phyloP scores from a whole-genome alignment of 2,113 vertebrate genomes.

The Aegithalos caudatus region DNA sequence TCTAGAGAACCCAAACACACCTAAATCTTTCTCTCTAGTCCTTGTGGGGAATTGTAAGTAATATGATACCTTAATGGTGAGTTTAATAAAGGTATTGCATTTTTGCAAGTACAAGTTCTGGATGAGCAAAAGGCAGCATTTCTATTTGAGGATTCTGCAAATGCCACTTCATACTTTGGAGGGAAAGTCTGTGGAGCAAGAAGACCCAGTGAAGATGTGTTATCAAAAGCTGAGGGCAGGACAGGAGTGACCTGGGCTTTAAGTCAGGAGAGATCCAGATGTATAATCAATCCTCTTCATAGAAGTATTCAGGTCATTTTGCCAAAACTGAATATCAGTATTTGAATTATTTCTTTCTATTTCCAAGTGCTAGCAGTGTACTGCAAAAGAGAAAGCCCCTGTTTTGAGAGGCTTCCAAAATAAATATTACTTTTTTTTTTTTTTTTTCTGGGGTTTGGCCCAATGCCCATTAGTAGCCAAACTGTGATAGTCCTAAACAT shows the following conservation, averaged over 20 bases:
- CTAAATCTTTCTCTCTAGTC: neutral
- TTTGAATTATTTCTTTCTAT: neutral
- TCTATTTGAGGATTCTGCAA: neutral
- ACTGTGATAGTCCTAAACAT: neutral
- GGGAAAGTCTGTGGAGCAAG: neutral
- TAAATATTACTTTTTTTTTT: neutral
- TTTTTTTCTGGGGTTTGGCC: neutral
- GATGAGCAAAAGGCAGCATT: neutral
- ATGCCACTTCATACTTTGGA: neutral
- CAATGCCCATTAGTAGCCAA: conserved; percentile 2
- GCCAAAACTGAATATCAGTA: neutral
- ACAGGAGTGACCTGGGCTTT: neutral
- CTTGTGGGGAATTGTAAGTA: neutral
- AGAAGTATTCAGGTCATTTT: neutral
- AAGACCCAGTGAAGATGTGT: neutral
- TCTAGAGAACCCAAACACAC: neutral
- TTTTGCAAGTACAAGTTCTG: neutral
- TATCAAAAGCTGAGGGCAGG: neutral
- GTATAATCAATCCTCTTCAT: neutral
- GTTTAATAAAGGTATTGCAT: neutral
- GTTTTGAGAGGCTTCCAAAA: conserved; percentile 33
- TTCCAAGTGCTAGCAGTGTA: neutral
- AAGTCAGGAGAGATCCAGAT: neutral
- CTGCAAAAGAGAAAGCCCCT: neutral
- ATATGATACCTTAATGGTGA: neutral